phyloP scores from a whole-genome alignment of 1,140 invertebrate genomes.

The Nephotettix cincticeps region DNA sequence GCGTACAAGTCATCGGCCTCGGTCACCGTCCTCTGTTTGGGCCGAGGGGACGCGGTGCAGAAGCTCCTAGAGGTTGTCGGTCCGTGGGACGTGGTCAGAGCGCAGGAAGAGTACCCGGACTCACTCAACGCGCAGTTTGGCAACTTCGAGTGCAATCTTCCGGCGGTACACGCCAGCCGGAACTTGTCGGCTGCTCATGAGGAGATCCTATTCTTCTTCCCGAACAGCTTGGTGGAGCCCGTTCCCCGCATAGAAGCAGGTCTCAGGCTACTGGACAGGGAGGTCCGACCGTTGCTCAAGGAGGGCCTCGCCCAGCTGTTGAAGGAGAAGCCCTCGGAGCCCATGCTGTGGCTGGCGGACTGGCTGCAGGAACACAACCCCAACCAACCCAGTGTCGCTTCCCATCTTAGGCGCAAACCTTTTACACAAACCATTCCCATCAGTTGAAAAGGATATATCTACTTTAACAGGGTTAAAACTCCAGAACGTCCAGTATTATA shows the following conservation, averaged over 20 bases:
- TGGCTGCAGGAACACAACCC: slow-evolving; percentile 75
- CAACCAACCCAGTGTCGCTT: slow-evolving; percentile 60
- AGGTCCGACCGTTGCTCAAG: slow-evolving; percentile 62
- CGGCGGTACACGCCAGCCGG: slow-evolving; percentile 82
- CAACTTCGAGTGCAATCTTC: slow-evolving; percentile 60
- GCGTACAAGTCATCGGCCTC: slow-evolving; percentile 74
- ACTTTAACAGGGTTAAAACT: too few species aligned
- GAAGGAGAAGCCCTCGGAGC: slow-evolving; percentile 69
- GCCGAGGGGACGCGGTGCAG: slow-evolving; percentile 63
- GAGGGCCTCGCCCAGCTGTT: slow-evolving; percentile 69
- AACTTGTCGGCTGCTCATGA: slow-evolving; percentile 65
- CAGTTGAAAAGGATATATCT: too few species aligned
- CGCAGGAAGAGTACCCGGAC: slow-evolving; percentile 67
- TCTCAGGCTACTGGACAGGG: slow-evolving; percentile 65
- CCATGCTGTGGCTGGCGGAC: slow-evolving; percentile 74
- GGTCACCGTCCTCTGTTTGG: slow-evolving; percentile 67
- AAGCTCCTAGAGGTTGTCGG: slow-evolving; percentile 71
- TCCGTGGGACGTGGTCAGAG: slow-evolving; percentile 59
- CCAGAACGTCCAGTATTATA: too few species aligned
- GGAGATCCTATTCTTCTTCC: slow-evolving; percentile 90
- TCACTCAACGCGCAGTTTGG: slow-evolving; percentile 72
- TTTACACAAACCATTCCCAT: too few species aligned
- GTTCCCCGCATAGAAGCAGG: slow-evolving; percentile 52
- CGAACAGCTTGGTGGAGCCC: slow-evolving; percentile 70
- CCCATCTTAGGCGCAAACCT: not conserved